Conservation (phyloP, 2,797 vertebrate genomes). For the Liasis olivaceus region DNA sequence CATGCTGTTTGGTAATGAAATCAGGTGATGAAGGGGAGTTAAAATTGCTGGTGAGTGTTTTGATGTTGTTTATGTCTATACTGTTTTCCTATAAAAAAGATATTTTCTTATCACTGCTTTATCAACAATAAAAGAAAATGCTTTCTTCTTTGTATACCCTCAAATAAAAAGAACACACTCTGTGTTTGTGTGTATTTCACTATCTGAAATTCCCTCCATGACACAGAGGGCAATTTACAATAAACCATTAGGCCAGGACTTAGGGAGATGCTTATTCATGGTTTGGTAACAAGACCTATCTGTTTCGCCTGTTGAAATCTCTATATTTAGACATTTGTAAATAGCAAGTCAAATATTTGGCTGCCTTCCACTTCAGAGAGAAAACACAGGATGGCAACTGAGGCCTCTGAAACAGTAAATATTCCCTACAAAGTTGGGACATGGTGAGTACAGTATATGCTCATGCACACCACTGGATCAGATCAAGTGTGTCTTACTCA, state of each 20-base stretch:
- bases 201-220: constrained; percentile 27
- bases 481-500: background rate
- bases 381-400: constrained; percentile 72
- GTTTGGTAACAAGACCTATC: constrained; percentile 78
- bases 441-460: background rate
- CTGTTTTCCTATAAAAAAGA: background rate
- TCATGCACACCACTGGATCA: background rate
- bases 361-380: constrained; percentile 76
- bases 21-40: background rate
- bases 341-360: constrained; percentile 78
- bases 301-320: constrained; percentile 80
- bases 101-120: background rate
- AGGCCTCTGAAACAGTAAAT: constrained; percentile 50
- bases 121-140: background rate
- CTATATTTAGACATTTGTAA: constrained; percentile 81
- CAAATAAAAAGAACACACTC: background rate
- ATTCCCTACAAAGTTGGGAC: constrained; percentile 34
- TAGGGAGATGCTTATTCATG: constrained; percentile 78
- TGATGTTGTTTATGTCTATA: background rate
- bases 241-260: constrained; percentile 75
- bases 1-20: background rate
- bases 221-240: constrained; percentile 75
- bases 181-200: background rate
- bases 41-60: background rate
- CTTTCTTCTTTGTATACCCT: background rate